These are phyloP conservation scores for Megaleporinus macrocephalus DNA, from an alignment of 2,113 vertebrate species.

Conservation along the genomic window DNA sequence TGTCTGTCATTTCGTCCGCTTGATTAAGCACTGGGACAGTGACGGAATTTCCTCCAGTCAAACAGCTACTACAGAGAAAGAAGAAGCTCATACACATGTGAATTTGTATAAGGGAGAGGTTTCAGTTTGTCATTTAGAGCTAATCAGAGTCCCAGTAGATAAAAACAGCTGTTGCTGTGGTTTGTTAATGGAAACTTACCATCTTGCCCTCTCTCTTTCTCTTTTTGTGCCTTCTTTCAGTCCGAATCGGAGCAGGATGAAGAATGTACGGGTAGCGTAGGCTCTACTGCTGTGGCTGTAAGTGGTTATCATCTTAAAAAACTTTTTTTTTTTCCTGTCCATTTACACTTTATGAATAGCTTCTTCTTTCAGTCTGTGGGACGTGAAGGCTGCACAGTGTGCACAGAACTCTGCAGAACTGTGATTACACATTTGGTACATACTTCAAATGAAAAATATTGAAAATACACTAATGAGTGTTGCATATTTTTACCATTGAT, in stretches of 20 bases:
- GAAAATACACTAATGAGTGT: not conserved
- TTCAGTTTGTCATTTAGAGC: conserved; percentile 1
- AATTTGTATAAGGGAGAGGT: conserved; percentile 6
- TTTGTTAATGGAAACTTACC: not conserved
- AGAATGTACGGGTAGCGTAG: conserved; percentile 71
- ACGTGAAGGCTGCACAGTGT: not conserved
- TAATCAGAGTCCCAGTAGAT: not conserved
- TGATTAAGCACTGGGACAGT: conserved; percentile 16
- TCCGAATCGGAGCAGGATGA: conserved; percentile 78
- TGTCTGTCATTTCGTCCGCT: conserved; percentile 6
- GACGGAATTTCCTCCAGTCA: not conserved
- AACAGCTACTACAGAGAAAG: not conserved
- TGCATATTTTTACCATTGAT: too few relatives aligned
- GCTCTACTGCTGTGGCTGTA: conserved; percentile 75
- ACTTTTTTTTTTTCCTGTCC: not conserved
- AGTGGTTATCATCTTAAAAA: conserved; percentile 58
- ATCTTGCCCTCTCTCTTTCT: not conserved
- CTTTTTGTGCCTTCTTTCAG: conserved; percentile 58
- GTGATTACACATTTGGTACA: not conserved
- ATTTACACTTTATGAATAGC: too few relatives aligned
- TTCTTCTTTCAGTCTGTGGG: not conserved
- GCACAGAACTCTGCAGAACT: not conserved
- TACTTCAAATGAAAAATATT: not conserved
- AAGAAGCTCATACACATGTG: not conserved
- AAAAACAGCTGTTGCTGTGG: not conserved